Conservation (phyloP, 2,888 invertebrate species). For the Oscheius onirici region DNA sequence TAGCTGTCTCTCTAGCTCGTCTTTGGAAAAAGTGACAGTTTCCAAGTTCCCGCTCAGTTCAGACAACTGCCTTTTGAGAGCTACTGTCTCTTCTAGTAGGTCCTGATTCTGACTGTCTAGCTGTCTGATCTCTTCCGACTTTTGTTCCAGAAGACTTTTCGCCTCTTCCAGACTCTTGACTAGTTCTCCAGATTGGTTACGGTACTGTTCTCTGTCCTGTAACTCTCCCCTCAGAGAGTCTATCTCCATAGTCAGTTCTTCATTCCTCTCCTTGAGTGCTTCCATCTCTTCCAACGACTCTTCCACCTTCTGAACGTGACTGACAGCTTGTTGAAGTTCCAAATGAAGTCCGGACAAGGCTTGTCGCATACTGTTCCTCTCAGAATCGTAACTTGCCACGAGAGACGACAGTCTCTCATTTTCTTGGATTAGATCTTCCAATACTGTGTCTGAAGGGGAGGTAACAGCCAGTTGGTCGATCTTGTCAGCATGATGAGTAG, state of each 20-base stretch:
- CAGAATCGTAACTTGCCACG: too few relatives aligned
- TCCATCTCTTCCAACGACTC: not conserved
- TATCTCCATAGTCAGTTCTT: not conserved
- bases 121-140: too few relatives aligned
- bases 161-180: too few relatives aligned
- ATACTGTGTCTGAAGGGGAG: too few relatives aligned
- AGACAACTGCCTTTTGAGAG: not conserved
- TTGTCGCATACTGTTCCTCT: not conserved
- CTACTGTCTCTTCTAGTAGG: not conserved
- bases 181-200: too few relatives aligned
- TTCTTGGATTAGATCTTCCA: too few relatives aligned
- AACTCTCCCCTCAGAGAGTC: too few relatives aligned
- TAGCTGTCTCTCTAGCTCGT: not conserved
- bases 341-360: not conserved
- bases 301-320: not conserved
- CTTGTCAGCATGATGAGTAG: too few relatives aligned
- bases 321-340: not conserved
- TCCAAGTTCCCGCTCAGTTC: not conserved
- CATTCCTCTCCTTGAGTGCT: not conserved
- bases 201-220: too few relatives aligned
- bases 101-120: too few relatives aligned
- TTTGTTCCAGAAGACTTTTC: not conserved
- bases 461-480: too few relatives aligned
- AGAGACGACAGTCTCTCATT: too few relatives aligned
- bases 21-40: not conserved